Evolutionary conservation across 2,797 vertebrate genomes (phyloP).

Genomic region (Podarcis siculus): DNA sequence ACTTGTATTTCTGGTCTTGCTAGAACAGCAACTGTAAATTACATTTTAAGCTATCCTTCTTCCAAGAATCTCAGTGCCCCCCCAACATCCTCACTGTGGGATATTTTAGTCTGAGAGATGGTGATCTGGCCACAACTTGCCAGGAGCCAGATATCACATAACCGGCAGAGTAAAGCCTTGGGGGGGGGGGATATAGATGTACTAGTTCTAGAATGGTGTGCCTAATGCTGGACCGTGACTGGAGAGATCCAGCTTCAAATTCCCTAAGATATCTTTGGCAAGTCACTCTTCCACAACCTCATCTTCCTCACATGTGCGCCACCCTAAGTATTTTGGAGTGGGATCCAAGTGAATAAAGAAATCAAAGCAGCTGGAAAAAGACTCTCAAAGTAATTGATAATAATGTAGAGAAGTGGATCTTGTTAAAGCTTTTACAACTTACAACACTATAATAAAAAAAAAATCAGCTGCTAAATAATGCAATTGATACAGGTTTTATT

Average conservation of each 20-base stretch:
- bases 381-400: neutral
- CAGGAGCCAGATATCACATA: no score
- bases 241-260: no score
- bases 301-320: neutral
- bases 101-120: neutral
- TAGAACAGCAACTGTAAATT: neutral
- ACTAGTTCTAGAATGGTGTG: no score
- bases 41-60: neutral
- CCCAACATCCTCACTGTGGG: neutral
- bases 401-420: neutral
- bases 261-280: neutral
- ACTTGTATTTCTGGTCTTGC: neutral
- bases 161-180: no score
- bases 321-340: neutral
- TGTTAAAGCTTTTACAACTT: neutral
- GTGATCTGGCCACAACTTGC: neutral
- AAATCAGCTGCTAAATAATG: neutral
- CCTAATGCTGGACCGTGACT: no score
- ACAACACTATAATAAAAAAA: no score
- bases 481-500: neutral
- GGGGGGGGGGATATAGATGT: no score
- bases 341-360: neutral
- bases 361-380: neutral
- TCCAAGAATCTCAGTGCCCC: neutral
- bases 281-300: neutral